Evolutionary conservation across 2,888 invertebrate genomes (phyloP).

Genomic region (Busseola fusca): DNA sequence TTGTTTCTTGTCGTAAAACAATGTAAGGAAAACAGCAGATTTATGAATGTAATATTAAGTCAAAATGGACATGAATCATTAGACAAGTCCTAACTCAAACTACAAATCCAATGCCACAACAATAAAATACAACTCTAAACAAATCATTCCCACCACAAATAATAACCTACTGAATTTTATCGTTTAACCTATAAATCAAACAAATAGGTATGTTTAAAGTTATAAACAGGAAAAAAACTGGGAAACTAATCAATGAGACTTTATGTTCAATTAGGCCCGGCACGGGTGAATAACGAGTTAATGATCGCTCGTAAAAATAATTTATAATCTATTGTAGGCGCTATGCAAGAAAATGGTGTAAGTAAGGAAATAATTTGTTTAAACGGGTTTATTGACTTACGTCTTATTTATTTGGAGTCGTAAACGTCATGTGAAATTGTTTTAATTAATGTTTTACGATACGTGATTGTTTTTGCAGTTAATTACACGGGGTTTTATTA

Average conservation of each 20-base stretch:
- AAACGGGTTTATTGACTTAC: conserved; percentile 46
- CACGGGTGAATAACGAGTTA: conserved; percentile 63
- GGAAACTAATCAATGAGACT: conserved; percentile 60
- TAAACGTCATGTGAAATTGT: conserved; percentile 46
- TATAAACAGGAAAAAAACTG: conserved; percentile 52
- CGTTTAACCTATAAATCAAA: conserved; percentile 45
- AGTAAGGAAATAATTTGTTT: conserved; percentile 29
- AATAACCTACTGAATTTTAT: conserved; percentile 22
- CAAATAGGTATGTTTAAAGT: conserved; percentile 12
- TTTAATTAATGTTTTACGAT: conserved; percentile 33
- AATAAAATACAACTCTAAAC: conserved; percentile 26
- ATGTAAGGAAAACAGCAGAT: conserved; percentile 12
- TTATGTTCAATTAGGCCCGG: conserved; percentile 64
- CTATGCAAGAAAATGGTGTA: conserved; percentile 40
- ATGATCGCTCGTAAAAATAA: conserved; percentile 65
- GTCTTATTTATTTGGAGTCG: conserved; percentile 33
- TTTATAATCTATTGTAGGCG: conserved; percentile 64
- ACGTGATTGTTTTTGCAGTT: conserved; percentile 27
- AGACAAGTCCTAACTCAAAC: conserved; percentile 16
- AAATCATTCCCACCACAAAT: conserved; percentile 22
- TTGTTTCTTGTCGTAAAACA: neutral
- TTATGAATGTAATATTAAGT: conserved; percentile 15
- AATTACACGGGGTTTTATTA: conserved; percentile 14
- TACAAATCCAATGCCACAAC: neutral
- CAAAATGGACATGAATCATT: conserved; percentile 20